These are phyloP conservation scores for Pachymerium ferrugineum DNA, from an alignment of 2,888 invertebrate species.

Conservation along the genomic window DNA sequence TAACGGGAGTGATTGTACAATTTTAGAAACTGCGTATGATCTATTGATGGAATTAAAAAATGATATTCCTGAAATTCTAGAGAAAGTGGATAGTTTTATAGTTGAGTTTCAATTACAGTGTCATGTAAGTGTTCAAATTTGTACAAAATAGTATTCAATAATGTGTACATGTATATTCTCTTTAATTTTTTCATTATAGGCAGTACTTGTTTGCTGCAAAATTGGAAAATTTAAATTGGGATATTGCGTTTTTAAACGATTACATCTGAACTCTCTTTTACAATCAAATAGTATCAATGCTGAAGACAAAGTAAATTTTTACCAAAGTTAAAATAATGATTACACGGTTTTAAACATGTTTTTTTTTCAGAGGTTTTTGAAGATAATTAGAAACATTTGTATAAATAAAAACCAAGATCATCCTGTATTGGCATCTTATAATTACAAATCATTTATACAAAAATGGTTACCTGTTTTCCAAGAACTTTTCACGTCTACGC, in stretches of 20 bases:
- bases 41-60: background rate
- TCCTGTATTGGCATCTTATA: background rate
- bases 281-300: background rate
- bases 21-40: background rate
- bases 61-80: background rate
- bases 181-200: background rate
- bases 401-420: background rate
- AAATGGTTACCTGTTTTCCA: background rate
- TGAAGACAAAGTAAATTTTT: background rate
- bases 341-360: background rate
- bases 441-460: background rate
- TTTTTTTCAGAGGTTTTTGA: background rate
- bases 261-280: background rate
- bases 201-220: background rate
- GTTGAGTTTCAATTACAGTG: background rate
- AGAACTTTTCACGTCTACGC: background rate
- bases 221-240: background rate
- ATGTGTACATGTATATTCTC: background rate
- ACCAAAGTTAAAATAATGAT: too few relatives aligned
- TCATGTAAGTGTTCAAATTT: background rate
- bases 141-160: background rate
- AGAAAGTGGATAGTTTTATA: background rate
- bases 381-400: background rate
- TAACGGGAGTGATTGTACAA: background rate
- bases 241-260: background rate